phyloP scores from a whole-genome alignment of 2,797 vertebrate species.

The Pseudomugil gertrudae region DNA sequence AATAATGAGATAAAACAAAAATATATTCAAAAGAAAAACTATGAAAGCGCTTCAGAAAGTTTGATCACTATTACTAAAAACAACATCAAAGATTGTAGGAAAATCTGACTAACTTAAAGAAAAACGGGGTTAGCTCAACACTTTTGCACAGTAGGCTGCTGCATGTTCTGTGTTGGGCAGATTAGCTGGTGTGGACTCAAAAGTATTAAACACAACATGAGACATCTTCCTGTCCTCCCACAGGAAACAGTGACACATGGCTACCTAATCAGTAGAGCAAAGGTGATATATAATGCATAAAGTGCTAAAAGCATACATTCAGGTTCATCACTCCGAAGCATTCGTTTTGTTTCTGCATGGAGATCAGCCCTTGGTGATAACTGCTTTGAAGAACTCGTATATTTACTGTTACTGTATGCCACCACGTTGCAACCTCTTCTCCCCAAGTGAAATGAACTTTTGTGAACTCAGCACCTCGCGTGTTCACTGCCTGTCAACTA shows the following conservation, averaged over 20 bases:
- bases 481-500: constrained; percentile 17
- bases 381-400: constrained; percentile 31
- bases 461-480: constrained; percentile 1
- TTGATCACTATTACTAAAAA: background rate
- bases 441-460: constrained; percentile 26
- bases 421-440: constrained; percentile 14
- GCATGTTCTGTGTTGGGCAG: background rate
- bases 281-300: constrained; percentile 8
- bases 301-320: background rate
- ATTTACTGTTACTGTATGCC: constrained; percentile 39
- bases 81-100: background rate
- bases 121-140: background rate
- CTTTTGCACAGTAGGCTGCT: background rate
- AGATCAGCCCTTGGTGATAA: constrained; percentile 25
- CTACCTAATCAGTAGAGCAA: background rate
- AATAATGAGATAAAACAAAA: background rate
- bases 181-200: constrained; percentile 1
- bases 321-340: background rate
- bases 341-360: constrained; percentile 14
- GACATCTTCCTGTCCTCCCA: background rate
- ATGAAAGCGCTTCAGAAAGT: background rate
- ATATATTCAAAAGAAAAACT: background rate
- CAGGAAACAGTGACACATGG: constrained; percentile 8
- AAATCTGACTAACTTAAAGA: background rate
- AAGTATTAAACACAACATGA: background rate